Percentiles rank a stretch among this genome's conserved stretches.
phyloP scores from a whole-genome alignment of 2,113 vertebrate species.

The Strigops habroptila region DNA sequence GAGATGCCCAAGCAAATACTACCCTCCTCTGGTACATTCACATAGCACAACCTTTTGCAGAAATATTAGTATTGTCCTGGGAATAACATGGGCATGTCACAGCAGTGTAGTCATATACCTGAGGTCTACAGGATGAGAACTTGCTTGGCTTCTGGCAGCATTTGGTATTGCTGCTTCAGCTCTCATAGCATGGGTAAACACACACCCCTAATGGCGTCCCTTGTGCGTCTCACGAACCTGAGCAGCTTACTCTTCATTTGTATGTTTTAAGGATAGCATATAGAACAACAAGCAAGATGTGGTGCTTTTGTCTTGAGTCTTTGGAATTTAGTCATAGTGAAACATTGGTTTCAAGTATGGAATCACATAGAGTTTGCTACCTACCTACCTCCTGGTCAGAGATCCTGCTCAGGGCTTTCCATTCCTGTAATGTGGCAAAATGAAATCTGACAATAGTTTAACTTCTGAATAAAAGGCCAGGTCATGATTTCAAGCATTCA shows the following conservation, averaged over 20 bases:
- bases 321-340: neutral
- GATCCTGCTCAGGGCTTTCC: neutral
- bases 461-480: neutral
- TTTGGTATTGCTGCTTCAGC: neutral
- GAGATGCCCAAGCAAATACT: constrained; percentile 59
- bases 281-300: neutral
- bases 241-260: neutral
- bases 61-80: neutral
- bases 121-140: neutral
- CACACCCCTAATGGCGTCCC: rapidly evolving
- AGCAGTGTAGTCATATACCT: neutral
- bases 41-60: constrained; percentile 35
- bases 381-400: neutral
- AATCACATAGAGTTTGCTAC: neutral
- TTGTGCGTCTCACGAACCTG: neutral
- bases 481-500: neutral
- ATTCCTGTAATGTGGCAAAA: neutral
- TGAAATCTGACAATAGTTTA: neutral
- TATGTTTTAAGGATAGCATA: neutral
- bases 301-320: neutral
- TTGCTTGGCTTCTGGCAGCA: neutral
- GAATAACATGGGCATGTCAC: neutral
- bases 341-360: neutral
- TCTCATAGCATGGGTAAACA: neutral
- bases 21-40: constrained; percentile 58